Conservation (phyloP, 2,797 vertebrate genomes). For the Pristis pectinata region DNA sequence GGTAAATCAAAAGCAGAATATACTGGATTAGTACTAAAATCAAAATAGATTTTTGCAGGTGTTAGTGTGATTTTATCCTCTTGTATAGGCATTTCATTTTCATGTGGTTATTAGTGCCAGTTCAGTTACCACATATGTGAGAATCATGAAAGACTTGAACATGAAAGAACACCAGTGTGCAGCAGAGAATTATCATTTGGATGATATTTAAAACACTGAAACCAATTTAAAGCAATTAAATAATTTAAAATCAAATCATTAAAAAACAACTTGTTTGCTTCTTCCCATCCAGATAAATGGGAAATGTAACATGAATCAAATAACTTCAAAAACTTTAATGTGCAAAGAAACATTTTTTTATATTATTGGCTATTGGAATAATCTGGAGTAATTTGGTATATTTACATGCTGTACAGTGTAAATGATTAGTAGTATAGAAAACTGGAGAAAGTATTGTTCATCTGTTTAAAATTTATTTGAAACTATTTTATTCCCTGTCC, state of each 20-base stretch:
- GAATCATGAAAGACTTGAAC: background rate
- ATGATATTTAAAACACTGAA: too few relatives aligned
- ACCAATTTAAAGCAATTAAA: too few relatives aligned
- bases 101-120: background rate
- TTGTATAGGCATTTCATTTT: too few relatives aligned
- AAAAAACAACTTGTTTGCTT: too few relatives aligned
- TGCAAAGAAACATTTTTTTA: background rate
- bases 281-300: background rate
- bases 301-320: background rate
- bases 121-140: background rate
- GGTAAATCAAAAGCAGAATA: background rate
- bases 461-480: background rate
- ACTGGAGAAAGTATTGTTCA: background rate
- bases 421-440: background rate
- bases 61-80: background rate
- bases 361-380: background rate
- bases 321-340: background rate
- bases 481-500: background rate
- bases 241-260: too few relatives aligned
- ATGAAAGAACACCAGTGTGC: background rate
- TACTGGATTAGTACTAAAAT: background rate
- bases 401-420: background rate
- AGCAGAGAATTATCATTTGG: background rate
- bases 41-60: background rate
- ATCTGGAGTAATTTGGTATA: background rate